Evolutionary conservation across 2,888 invertebrate species (phyloP).

Genomic region (Pammene fasciana): DNA sequence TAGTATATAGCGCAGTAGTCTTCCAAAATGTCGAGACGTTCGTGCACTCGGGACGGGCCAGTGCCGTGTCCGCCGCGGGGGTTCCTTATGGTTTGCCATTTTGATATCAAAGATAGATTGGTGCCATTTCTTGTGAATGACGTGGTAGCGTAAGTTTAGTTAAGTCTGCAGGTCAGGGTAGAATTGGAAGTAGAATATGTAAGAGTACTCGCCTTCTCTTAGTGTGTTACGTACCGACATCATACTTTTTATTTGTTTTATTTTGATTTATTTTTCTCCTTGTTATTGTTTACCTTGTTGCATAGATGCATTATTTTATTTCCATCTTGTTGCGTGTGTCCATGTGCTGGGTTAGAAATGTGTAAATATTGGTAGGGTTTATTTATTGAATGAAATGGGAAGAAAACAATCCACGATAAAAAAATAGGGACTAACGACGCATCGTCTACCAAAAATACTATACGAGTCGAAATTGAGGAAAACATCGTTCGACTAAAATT

Average conservation of each 20-base stretch:
- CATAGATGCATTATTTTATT: constrained; percentile 73
- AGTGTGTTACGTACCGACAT: constrained; percentile 64
- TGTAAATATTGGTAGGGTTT: constrained; percentile 80
- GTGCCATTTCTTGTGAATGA: constrained; percentile 83
- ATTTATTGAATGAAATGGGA: constrained; percentile 75
- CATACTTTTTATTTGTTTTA: constrained; percentile 62
- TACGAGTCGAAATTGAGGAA: constrained; percentile 70
- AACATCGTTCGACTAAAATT: constrained; percentile 69
- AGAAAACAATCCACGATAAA: constrained; percentile 63
- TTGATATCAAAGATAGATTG: constrained; percentile 84
- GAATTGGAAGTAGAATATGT: constrained; percentile 79
- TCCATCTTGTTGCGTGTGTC: constrained; percentile 77
- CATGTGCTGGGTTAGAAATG: constrained; percentile 79
- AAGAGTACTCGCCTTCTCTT: constrained; percentile 66
- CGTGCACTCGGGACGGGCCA: constrained; percentile 58
- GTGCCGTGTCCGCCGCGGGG: constrained; percentile 73
- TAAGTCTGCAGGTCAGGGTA: constrained; percentile 83
- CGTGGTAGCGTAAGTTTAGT: constrained; percentile 81
- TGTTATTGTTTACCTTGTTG: constrained; percentile 61
- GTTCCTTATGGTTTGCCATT: constrained; percentile 83
- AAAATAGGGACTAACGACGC: constrained; percentile 60
- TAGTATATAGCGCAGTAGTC: constrained; percentile 82
- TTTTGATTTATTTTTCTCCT: constrained; percentile 55
- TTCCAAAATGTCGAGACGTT: constrained; percentile 80
- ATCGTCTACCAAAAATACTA: constrained; percentile 69